These are phyloP conservation scores for Atta texana DNA, from an alignment of 1,140 invertebrate genomes.

Conservation along the genomic window DNA sequence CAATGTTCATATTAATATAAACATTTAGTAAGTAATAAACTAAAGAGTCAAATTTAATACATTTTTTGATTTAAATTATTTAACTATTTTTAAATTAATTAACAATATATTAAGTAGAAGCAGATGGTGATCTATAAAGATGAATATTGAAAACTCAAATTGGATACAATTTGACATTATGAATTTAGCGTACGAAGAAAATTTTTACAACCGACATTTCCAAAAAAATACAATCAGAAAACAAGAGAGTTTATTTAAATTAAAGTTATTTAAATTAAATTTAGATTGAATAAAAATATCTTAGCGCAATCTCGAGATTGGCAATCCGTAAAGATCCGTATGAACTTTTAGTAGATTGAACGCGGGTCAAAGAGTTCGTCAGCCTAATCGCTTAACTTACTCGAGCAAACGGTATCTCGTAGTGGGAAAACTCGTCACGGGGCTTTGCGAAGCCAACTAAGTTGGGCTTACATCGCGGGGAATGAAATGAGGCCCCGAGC, in stretches of 20 bases:
- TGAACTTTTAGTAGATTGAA: conserved; percentile 58
- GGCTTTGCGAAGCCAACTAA: conserved; percentile 74
- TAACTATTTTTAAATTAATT: no score
- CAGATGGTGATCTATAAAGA: no score
- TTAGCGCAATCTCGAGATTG: neutral
- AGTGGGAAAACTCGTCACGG: conserved; percentile 50
- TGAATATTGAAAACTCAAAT: no score
- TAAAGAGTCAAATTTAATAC: no score
- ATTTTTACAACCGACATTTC: neutral
- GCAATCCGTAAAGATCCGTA: neutral
- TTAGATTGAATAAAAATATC: neutral
- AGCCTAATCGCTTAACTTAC: conserved; percentile 74
- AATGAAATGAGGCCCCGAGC: conserved; percentile 1
- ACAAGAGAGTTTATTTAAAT: neutral
- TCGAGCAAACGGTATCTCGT: conserved; percentile 64
- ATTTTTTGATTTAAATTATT: no score
- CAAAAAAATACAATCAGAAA: neutral
- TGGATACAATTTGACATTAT: no score
- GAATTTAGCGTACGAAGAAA: neutral
- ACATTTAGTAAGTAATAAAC: no score
- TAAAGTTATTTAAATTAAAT: neutral
- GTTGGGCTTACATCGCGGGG: conserved; percentile 51
- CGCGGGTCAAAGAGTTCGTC: conserved; percentile 57
- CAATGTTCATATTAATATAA: no score
- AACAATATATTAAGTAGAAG: no score